Conservation (phyloP, 2,888 invertebrate species). For the Eupithecia subumbrata region DNA sequence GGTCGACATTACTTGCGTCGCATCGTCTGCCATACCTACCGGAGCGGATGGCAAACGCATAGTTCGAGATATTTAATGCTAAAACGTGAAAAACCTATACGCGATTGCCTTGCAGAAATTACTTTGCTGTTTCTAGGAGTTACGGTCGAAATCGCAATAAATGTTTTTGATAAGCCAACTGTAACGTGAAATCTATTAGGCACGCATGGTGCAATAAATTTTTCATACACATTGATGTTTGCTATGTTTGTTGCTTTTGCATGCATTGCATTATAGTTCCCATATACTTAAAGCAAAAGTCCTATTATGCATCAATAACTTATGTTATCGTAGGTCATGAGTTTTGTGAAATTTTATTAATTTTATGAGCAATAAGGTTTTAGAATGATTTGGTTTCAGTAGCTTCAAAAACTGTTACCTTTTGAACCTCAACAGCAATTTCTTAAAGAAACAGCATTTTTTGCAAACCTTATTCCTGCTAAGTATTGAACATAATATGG, state of each 20-base stretch:
- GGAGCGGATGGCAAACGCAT: background rate
- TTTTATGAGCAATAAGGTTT: background rate
- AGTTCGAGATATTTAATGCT: background rate
- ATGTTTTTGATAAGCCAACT: conserved; percentile 37
- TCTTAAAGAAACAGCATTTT: background rate
- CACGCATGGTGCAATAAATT: background rate
- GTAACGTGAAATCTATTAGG: conserved; percentile 35
- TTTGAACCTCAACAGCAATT: background rate
- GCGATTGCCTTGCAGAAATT: background rate
- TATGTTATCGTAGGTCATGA: background rate
- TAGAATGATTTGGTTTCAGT: background rate
- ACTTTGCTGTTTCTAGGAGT: conserved; percentile 9
- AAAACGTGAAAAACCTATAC: background rate
- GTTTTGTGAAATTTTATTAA: background rate
- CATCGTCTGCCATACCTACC: background rate
- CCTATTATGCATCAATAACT: background rate
- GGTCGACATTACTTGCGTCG: background rate
- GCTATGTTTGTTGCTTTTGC: background rate
- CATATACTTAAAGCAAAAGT: background rate
- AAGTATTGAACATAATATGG: background rate
- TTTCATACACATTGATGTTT: background rate
- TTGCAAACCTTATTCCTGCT: background rate
- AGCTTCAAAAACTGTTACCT: background rate
- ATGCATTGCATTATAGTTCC: background rate
- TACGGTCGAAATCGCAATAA: conserved; percentile 34